phyloP scores from a whole-genome alignment of 2,888 invertebrate species.

The Elegia similella region DNA sequence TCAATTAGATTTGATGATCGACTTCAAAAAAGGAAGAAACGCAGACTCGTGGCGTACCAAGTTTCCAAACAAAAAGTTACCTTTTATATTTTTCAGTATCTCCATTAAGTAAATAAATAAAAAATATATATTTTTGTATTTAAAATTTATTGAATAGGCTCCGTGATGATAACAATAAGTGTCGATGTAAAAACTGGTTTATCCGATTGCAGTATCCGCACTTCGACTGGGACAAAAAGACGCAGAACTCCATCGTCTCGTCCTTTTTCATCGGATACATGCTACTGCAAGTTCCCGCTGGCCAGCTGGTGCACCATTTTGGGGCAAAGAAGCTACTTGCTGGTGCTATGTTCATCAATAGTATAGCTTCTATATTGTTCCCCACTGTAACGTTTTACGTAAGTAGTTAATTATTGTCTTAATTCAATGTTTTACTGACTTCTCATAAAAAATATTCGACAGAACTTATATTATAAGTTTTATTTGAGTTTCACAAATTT shows the following conservation, averaged over 20 bases:
- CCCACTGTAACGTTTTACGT: constrained; percentile 36
- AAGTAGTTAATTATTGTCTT: neutral
- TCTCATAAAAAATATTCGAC: too few relatives aligned
- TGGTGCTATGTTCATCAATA: constrained; percentile 47
- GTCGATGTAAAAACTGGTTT: neutral
- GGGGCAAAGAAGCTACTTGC: constrained; percentile 85
- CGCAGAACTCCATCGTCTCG: constrained; percentile 72
- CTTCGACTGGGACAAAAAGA: constrained; percentile 78
- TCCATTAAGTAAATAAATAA: too few relatives aligned
- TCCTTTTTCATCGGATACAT: constrained; percentile 86
- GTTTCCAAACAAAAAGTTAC: too few relatives aligned
- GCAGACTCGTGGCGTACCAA: too few relatives aligned
- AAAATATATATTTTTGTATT: too few relatives aligned
- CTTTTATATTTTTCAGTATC: too few relatives aligned
- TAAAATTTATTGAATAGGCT: too few relatives aligned
- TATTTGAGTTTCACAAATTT: too few relatives aligned
- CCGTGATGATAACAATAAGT: too few relatives aligned
- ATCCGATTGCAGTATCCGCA: neutral
- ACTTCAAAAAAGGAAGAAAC: too few relatives aligned
- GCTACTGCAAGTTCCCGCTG: constrained; percentile 85
- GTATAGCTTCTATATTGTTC: constrained; percentile 60
- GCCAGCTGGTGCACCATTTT: constrained; percentile 85
- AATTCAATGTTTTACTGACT: neutral
- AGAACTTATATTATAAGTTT: too few relatives aligned
- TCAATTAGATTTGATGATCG: too few relatives aligned